phyloP scores from a whole-genome alignment of 2,888 invertebrate species.

The Tanytarsus gracilentus region DNA sequence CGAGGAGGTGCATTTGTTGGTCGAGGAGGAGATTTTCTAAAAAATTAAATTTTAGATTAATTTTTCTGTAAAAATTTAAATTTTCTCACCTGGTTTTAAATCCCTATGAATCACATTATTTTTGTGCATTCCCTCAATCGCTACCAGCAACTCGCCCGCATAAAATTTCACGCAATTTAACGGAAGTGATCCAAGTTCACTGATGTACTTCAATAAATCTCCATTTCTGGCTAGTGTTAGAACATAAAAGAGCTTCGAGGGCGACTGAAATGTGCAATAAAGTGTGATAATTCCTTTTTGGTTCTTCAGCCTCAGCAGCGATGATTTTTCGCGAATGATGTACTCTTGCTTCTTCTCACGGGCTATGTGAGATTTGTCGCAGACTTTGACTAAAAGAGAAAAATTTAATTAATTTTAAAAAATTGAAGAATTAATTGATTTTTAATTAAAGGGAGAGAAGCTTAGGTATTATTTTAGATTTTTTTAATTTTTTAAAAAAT shows the following conservation, averaged over 20 bases:
- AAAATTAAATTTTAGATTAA: no score
- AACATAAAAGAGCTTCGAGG: constrained; percentile 86
- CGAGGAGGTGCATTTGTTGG: constrained; percentile 90
- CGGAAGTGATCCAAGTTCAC: constrained; percentile 83
- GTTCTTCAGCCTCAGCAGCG: constrained; percentile 73
- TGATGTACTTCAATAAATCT: constrained; percentile 85
- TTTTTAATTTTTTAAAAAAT: no score
- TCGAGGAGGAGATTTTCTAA: constrained; percentile 91
- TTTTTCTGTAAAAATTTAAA: no score
- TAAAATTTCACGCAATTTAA: constrained; percentile 86
- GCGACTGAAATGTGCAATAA: constrained; percentile 94
- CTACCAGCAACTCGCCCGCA: constrained; percentile 74
- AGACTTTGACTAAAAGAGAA: constrained; percentile 80
- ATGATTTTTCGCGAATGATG: constrained; percentile 89
- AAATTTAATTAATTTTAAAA: not conserved
- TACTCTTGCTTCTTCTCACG: constrained; percentile 89
- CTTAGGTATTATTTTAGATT: not conserved
- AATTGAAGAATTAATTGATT: not conserved
- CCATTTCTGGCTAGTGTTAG: constrained; percentile 91
- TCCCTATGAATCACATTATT: constrained; percentile 89
- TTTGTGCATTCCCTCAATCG: constrained; percentile 83
- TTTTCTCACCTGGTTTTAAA: constrained; percentile 89
- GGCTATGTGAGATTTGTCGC: constrained; percentile 88
- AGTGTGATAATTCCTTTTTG: constrained; percentile 87
- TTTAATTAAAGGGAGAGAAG: not conserved